phyloP scores from a whole-genome alignment of 2,797 vertebrate species.

The Eidolon dupreanum region DNA sequence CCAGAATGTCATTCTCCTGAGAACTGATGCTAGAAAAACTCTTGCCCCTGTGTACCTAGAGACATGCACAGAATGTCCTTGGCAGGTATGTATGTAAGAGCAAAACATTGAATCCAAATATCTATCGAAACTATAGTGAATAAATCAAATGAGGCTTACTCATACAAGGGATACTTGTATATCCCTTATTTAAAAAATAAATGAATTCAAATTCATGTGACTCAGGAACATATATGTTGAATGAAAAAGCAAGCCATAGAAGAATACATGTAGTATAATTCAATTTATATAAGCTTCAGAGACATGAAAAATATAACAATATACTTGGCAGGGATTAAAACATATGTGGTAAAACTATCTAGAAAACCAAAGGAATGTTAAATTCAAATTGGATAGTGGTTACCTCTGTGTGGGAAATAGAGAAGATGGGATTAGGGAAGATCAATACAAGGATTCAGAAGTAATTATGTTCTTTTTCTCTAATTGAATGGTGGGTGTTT shows the following conservation, averaged over 20 bases:
- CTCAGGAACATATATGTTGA: not conserved
- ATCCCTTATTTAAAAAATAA: not conserved
- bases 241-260: not conserved
- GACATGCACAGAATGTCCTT: not conserved
- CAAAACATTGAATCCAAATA: conserved; percentile 18
- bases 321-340: not conserved
- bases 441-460: not conserved
- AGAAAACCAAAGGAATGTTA: not conserved
- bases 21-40: not conserved
- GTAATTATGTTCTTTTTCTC: not conserved
- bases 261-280: not conserved
- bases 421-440: not conserved
- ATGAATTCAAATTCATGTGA: not conserved
- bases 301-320: not conserved
- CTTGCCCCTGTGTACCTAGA: not conserved
- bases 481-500: not conserved
- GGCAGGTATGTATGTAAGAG: not conserved
- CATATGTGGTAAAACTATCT: not conserved
- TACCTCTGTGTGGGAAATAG: not conserved
- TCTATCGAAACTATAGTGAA: not conserved
- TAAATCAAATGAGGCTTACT: not conserved
- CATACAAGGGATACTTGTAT: not conserved
- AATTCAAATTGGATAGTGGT: not conserved
- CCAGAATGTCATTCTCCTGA: not conserved
- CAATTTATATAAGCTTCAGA: conserved; percentile 3